Evolutionary conservation across 2,888 invertebrate species (phyloP), one percentile per base, ranked within the genome.

Genomic region (Pardosa pseudoannulata): DNA sequence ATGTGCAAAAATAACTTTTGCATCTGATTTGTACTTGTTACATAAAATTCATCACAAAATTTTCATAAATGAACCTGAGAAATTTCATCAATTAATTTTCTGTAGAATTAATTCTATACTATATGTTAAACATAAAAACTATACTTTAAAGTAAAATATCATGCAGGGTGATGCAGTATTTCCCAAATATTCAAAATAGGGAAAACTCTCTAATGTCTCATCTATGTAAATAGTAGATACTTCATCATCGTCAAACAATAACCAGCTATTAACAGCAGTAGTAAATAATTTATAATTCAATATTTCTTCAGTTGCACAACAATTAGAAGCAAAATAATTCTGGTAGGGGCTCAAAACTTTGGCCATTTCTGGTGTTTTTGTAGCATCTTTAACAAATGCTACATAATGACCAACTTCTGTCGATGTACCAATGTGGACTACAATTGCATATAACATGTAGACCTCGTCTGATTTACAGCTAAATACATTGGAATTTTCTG

Each of bases 121-220:
- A n/a, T n/a, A n/a, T n/a, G n/a, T n/a, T n/a, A n/a, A n/a, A n/a
- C n/a, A n/a, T n/a, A n/a, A n/a, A n/a, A n/a, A n/a, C 72, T 79
- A 85, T 50, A 56, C 64, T 68, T 85, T 85, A 62, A 68, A 76
- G n/a, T 85, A 85, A 73, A 85, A 85, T 72, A 85, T 78, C 76
- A 85, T 67, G 27, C 73, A 78, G 28, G 83, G 83, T 50, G 78
- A 73, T 23, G 83, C 83, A 41, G 83, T 72, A 13, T 68, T 67
- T 39, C 76, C 71, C 31, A 85, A 71, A 39, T 65, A 78, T 50
- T 85, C 72, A 64, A 62, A 78, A 68, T 85, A 85, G 16, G 83
- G 83, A 56, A 85, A 85, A 32, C 50, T 56, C 28, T 46, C 65
- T 19, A 67, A 36, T n/a, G 65, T 36, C 41, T 83, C 82, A 67